These are phyloP conservation scores for Bathynomus jamesi DNA, from an alignment of 1,140 invertebrate genomes.

Conservation along the genomic window DNA sequence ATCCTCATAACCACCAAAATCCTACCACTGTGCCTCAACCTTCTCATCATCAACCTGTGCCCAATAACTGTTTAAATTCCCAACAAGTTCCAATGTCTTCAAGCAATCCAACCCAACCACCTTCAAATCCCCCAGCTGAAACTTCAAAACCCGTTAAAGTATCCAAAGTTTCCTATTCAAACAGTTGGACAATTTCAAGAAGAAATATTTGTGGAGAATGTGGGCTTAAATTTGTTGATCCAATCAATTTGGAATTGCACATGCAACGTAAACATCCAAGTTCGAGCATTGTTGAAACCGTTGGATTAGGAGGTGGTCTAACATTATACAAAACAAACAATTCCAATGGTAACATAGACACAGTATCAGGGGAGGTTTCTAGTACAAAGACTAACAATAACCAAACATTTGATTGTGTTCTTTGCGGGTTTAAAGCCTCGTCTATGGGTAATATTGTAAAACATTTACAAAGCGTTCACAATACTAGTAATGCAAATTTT, in stretches of 20 bases:
- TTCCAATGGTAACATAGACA: conserved; percentile 7
- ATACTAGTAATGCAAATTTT: conserved; percentile 20
- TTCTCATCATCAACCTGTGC: not conserved
- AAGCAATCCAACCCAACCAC: not conserved
- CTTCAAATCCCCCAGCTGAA: not conserved
- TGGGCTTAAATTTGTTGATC: conserved; percentile 30
- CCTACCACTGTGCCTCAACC: not conserved
- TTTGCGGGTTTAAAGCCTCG: conserved; percentile 28
- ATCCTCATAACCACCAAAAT: not conserved
- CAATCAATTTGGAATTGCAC: conserved; percentile 35
- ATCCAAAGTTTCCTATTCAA: conserved; percentile 5
- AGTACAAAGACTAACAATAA: no score
- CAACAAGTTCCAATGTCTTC: not conserved
- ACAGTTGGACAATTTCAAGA: not conserved
- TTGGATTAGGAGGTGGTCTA: conserved; percentile 23
- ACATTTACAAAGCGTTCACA: conserved; percentile 26
- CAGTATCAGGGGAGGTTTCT: no score
- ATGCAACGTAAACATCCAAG: conserved; percentile 29
- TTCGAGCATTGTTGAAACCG: conserved; percentile 23
- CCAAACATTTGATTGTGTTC: conserved; percentile 24
- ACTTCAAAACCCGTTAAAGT: conserved; percentile 4
- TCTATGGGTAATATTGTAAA: conserved; percentile 15
- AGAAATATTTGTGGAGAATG: conserved; percentile 33
- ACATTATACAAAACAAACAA: conserved; percentile 29
- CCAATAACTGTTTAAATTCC: not conserved